Evolutionary conservation across 1,140 invertebrate species (phyloP), one percentile per base, ranked within the genome.

Genomic region (Orius laevigatus): DNA sequence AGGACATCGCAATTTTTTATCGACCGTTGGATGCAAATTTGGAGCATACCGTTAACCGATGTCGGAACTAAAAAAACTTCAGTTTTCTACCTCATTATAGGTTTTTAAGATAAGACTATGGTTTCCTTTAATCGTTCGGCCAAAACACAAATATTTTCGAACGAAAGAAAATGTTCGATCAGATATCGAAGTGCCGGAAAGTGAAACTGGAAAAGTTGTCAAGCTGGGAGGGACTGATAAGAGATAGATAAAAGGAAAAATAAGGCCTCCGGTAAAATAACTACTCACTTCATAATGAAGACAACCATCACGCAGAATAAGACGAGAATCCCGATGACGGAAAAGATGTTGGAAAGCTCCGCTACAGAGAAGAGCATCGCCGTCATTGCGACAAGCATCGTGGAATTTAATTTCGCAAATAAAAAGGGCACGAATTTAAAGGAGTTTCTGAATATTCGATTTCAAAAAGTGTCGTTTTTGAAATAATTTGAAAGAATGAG

Each of bases 261-360:
- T 25, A 25, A 25, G 25, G 25, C 25, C 25, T 25, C 8, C 8
- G 8, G 25, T 4, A 25, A 25, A 25, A 25, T 25, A 25, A 46
- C 19, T 36, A 54, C 60, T 57, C 60, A 74, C 73, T 71, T 71
- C 64, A 72, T 70, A 19, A 75, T 72, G 56, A 75, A 73, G 35
- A 75, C 57, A 33, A 74, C 66, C 62, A 75, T 71, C 16, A 66
- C 70, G 58, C 70, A 72, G 58, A 75, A 74, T 62, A 71, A 73
- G 60, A 79, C 68, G 15, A 78, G 62, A 33, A 78, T 73, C 12
- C 70, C 75, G 50, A 78, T 68, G 56, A 77, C 75, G 53, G 76
- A 76, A 62, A 78, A 74, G 60, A 79, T 75, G 63, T 77, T 78
- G 56, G 76, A 76, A 58, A 79, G 65, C 58, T 79, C 77, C 41